Conservation (phyloP, 2,888 invertebrate genomes). For the Protophormia terraenovae region DNA sequence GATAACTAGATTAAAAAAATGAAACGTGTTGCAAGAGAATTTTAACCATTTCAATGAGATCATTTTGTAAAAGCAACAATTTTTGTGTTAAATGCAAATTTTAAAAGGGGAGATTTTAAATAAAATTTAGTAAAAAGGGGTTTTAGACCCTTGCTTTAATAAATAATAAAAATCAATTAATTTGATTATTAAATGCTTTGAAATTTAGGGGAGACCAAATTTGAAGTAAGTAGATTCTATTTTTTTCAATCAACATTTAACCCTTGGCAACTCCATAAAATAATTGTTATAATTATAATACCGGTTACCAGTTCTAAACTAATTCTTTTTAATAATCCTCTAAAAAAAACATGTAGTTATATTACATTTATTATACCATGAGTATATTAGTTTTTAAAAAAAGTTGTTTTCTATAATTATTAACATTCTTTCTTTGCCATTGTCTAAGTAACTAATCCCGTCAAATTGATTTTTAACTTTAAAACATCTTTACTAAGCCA, state of each 20-base stretch:
- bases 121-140: no score
- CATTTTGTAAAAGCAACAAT: no score
- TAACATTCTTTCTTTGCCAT: conserved; percentile 57
- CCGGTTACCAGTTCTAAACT: conserved; percentile 8
- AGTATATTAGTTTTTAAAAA: not conserved
- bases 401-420: conserved; percentile 60
- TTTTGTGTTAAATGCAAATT: no score
- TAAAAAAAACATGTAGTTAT: not conserved
- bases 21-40: conserved; percentile 10
- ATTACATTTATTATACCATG: not conserved
- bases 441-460: conserved; percentile 67
- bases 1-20: conserved; percentile 27
- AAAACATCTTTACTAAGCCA: conserved; percentile 57
- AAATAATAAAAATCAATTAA: no score
- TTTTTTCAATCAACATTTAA: not conserved
- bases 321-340: not conserved
- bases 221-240: not conserved
- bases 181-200: no score
- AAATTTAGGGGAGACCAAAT: no score
- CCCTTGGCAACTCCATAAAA: not conserved
- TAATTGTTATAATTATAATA: conserved; percentile 11
- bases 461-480: conserved; percentile 65
- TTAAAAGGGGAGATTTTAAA: no score
- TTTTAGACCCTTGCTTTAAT: no score
- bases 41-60: not conserved